Evolutionary conservation across 2,113 vertebrate genomes (phyloP).

Genomic region (Herpailurus yagouaroundi): DNA sequence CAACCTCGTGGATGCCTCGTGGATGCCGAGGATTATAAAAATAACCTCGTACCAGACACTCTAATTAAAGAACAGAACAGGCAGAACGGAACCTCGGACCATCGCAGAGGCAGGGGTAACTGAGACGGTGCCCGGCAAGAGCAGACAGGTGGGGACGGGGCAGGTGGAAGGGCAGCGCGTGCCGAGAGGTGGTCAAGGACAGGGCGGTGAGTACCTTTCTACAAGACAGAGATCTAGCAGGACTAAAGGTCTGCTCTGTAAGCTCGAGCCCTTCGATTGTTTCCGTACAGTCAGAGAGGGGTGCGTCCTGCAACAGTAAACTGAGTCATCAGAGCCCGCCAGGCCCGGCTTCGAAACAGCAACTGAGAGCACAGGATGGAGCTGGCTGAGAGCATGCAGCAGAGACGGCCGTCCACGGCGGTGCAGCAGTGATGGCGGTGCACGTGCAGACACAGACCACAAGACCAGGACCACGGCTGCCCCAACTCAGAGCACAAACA

Average conservation of each 20-base stretch:
- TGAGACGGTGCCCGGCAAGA: constrained; percentile 44
- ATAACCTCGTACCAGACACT: not conserved
- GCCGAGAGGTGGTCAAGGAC: constrained; percentile 71
- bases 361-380: constrained; percentile 61
- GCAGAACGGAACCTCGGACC: not conserved
- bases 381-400: constrained; percentile 87
- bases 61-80: not conserved
- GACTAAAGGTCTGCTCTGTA: constrained; percentile 97
- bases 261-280: constrained; percentile 98
- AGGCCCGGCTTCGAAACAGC: constrained; percentile 81
- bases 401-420: constrained; percentile 64
- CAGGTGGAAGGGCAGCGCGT: constrained; percentile 70
- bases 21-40: not conserved
- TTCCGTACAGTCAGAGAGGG: constrained; percentile 99
- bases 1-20: not conserved
- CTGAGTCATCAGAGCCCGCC: constrained; percentile 92
- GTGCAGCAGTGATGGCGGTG: constrained; percentile 51
- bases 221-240: constrained; percentile 95
- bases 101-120: constrained; percentile 3
- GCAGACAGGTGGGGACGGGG: constrained; percentile 42
- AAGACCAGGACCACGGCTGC: constrained; percentile 51
- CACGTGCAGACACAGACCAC: constrained; percentile 84
- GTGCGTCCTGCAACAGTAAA: constrained; percentile 99
- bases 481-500: constrained; percentile 54
- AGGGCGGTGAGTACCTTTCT: constrained; percentile 97